phyloP scores from a whole-genome alignment of 2,113 vertebrate species.

The Pampusana beccarii region DNA sequence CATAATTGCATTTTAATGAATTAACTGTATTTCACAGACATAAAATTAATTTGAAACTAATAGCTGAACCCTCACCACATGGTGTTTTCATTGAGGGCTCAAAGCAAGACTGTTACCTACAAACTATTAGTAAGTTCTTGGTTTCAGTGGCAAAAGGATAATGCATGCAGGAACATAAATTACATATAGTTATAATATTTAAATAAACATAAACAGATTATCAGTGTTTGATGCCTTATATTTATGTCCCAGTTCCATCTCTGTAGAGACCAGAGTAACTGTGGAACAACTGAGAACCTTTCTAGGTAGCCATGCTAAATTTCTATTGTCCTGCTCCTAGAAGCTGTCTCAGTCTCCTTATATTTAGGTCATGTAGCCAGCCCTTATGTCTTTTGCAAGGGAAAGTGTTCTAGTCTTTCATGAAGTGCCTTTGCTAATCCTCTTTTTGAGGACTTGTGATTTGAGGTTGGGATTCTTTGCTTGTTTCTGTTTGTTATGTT shows the following conservation, averaged over 20 bases:
- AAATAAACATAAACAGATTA: not conserved
- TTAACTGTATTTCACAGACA: not conserved
- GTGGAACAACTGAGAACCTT: not conserved
- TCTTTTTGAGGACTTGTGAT: too few species aligned
- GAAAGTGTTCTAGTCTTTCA: not conserved
- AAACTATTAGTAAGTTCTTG: not conserved
- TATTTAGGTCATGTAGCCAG: not conserved
- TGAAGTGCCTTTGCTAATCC: not conserved
- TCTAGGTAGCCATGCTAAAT: not conserved
- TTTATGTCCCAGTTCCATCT: not conserved
- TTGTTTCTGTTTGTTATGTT: not conserved
- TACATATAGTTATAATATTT: not conserved
- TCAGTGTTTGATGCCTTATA: not conserved
- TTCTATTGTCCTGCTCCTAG: not conserved
- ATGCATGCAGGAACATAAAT: not conserved
- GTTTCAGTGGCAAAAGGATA: not conserved
- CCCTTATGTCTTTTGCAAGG: not conserved
- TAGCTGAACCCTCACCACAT: not conserved
- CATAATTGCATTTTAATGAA: conserved; percentile 47
- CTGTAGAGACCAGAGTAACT: not conserved
- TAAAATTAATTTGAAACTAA: conserved; percentile 9
- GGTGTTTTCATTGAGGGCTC: not conserved
- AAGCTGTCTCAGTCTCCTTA: not conserved
- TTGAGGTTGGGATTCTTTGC: not conserved
- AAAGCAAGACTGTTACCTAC: not conserved